Evolutionary conservation across 1,140 invertebrate genomes (phyloP).

Genomic region (Cotesia typhae): DNA sequence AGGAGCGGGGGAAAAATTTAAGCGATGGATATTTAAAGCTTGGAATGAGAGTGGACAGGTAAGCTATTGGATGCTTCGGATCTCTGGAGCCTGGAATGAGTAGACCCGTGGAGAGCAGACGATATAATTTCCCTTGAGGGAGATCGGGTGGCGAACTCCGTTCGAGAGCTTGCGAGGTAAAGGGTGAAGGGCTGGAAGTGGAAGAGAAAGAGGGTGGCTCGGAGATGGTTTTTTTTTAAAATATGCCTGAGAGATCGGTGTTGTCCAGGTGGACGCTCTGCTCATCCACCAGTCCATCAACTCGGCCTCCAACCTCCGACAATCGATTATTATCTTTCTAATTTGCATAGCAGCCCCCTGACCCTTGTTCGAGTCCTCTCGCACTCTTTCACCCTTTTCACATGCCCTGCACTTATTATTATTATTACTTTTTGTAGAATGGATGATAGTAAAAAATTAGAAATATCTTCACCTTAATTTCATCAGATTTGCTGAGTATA

Average conservation of each 20-base stretch:
- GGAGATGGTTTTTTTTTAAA: not conserved
- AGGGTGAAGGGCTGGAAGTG: slow-evolving; percentile 24
- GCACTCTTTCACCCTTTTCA: too few species aligned
- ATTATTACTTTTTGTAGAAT: too few species aligned
- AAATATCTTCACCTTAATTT: too few species aligned
- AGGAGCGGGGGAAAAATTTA: not conserved
- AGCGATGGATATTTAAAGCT: slow-evolving; percentile 42
- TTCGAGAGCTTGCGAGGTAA: slow-evolving; percentile 23
- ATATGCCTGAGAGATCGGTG: slow-evolving; percentile 48
- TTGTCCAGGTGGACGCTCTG: slow-evolving; percentile 58
- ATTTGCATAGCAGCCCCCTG: slow-evolving; percentile 63
- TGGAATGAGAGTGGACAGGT: slow-evolving; percentile 47
- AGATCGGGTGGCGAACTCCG: slow-evolving; percentile 52
- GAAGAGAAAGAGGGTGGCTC: slow-evolving; percentile 25
- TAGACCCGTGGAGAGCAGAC: slow-evolving; percentile 43
- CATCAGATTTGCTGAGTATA: too few species aligned
- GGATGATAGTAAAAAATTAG: too few species aligned
- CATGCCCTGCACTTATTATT: too few species aligned
- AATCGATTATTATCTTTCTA: slow-evolving; percentile 68
- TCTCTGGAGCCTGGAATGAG: slow-evolving; percentile 26
- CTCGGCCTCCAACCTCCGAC: slow-evolving; percentile 57
- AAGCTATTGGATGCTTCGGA: slow-evolving; percentile 55
- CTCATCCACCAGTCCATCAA: slow-evolving; percentile 63
- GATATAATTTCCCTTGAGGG: slow-evolving; percentile 66
- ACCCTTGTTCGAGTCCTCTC: slow-evolving; percentile 57